Percentiles rank a stretch among this genome's conserved stretches.
These are phyloP conservation scores for Medauroidea extradentata DNA, from an alignment of 1,140 invertebrate genomes.

Conservation along the genomic window DNA sequence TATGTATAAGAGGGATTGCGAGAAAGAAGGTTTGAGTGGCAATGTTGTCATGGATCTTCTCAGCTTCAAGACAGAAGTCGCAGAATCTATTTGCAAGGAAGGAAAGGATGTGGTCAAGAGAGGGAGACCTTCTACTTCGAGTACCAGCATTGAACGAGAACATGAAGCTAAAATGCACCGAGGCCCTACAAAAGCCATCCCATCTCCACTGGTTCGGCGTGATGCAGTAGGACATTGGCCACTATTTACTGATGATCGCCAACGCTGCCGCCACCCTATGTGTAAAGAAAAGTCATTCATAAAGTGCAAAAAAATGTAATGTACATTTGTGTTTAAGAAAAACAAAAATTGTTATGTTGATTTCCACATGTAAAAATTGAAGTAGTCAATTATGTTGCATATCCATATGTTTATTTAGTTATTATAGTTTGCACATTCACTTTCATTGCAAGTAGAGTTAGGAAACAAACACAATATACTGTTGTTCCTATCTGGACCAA, in stretches of 20 bases:
- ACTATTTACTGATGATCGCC: background rate
- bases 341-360: background rate
- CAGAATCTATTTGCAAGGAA: background rate
- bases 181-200: background rate
- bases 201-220: background rate
- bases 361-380: conserved; percentile 1
- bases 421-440: too few relatives aligned
- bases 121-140: background rate
- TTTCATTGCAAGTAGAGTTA: too few relatives aligned
- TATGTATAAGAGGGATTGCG: conserved; percentile 11
- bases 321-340: background rate
- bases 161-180: background rate
- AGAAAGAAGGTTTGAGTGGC: background rate
- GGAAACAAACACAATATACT: too few relatives aligned
- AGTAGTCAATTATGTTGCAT: too few relatives aligned
- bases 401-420: too few relatives aligned
- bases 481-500: too few relatives aligned
- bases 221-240: background rate
- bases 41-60: background rate
- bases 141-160: background rate
- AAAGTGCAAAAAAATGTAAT: background rate
- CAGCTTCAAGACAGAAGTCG: background rate
- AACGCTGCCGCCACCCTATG: background rate
- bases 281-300: background rate
- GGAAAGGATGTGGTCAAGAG: background rate